Base-by-base conservation (phyloP, 2,113 vertebrate genomes). In the Epinephelus lanceolatus region DNA sequence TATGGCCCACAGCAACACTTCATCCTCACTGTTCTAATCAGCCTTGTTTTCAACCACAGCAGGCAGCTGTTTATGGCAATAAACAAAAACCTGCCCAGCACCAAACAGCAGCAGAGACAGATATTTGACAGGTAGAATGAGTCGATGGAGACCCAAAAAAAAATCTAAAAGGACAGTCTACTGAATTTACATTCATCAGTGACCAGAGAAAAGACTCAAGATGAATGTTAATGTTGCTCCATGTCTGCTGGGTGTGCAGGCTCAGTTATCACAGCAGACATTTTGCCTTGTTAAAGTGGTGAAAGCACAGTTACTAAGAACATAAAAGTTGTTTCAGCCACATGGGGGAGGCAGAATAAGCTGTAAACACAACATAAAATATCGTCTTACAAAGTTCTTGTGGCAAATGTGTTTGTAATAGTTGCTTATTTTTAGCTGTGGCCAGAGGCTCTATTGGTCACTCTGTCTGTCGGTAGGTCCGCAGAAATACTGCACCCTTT, bases 21-120 rank as follows among this genome's bases (percentile, higher is more conserved):
- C 19, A 23, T 19, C 74, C 40, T 55, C 63, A 27, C 9, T 56
- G 37, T 63, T 75, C 67, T 51, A 37, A 63, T 74, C n/a, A 23
- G 3, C 23, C 56, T 21, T 45, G 33, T 60, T 60, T 51, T 17
- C 27, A 56, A 40, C 19, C 52, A 23, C 27, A 40, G 19, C 69
- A 11, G 11, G 21, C 60, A 25, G 68, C 67, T 76, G 52, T 55
- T 56, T 27, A 14, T 33, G 15, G 17, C 52, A 30, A 42, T 47
- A 57, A 45, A 30, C 9, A 21, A 15, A 30, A 37, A 19, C 6
- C 52, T 66, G 13, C 1, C 40, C 27, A 8, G 21, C 59, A 45
- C 21, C 37, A 18, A 21, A 25, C 2, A 17, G 42, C 59, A 52
- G 1, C 37, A 52, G 51, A 76, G 57, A 42, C 33, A 2, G 33